These are phyloP conservation scores for Oryzias dopingdopingensis DNA, from an alignment of 2,797 vertebrate species.

Conservation along the genomic window DNA sequence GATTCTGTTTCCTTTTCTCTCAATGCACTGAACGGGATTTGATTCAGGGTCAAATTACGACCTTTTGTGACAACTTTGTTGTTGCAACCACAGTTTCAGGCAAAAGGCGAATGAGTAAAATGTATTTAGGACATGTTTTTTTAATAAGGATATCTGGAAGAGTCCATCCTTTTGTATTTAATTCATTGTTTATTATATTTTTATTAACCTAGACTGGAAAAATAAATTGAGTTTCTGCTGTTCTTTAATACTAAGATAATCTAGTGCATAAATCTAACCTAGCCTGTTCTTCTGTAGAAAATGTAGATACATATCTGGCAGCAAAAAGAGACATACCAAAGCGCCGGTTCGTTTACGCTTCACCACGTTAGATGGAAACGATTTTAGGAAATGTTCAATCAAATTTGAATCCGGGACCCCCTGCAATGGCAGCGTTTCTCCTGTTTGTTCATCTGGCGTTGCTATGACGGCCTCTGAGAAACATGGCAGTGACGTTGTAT, in stretches of 20 bases:
- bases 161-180: constrained; percentile 48
- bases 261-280: constrained; percentile 56
- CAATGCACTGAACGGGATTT: constrained; percentile 73
- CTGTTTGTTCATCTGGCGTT: constrained; percentile 60
- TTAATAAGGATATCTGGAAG: constrained; percentile 58
- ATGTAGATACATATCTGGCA: constrained; percentile 78
- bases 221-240: constrained; percentile 67
- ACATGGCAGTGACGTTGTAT: constrained; percentile 64
- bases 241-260: constrained; percentile 64
- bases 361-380: constrained; percentile 65
- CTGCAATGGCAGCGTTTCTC: constrained; percentile 71
- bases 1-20: constrained; percentile 42
- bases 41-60: constrained; percentile 52
- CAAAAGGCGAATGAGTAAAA: constrained; percentile 43
- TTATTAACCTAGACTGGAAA: constrained; percentile 63
- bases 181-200: constrained; percentile 38
- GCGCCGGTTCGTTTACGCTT: constrained; percentile 75
- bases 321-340: constrained; percentile 81
- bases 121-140: constrained; percentile 45
- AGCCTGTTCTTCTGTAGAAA: constrained; percentile 61
- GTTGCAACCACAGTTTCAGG: constrained; percentile 39
- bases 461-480: constrained; percentile 70
- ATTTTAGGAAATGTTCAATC: constrained; percentile 71
- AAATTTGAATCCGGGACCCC: constrained; percentile 72
- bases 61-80: constrained; percentile 51